These are phyloP conservation scores for Synanthedon tipuliformis DNA, from an alignment of 2,888 invertebrate species.

Conservation along the genomic window DNA sequence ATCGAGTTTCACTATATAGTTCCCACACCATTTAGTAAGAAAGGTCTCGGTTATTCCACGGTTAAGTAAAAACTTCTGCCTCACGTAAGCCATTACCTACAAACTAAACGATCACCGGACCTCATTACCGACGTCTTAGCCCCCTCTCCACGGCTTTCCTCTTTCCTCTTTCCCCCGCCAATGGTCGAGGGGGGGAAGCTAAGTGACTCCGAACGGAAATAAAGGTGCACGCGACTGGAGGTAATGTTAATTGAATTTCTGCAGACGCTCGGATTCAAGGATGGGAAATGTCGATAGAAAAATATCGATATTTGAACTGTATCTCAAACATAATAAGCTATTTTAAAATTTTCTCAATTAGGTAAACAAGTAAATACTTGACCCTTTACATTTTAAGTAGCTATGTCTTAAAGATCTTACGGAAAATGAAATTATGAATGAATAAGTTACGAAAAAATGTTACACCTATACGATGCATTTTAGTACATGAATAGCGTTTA, in stretches of 20 bases:
- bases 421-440: no score
- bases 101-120: conserved; percentile 67
- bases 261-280: conserved; percentile 54
- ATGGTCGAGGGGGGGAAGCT: conserved; percentile 21
- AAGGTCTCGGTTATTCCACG: not conserved
- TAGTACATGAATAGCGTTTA: no score
- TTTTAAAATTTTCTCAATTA: not conserved
- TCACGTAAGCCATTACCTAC: conserved; percentile 65
- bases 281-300: conserved; percentile 14
- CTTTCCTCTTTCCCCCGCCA: not conserved
- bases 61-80: conserved; percentile 22
- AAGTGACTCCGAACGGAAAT: conserved; percentile 71
- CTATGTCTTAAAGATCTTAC: no score
- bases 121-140: conserved; percentile 62
- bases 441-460: no score
- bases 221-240: conserved; percentile 72
- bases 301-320: conserved; percentile 1
- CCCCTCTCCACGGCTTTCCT: conserved; percentile 12
- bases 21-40: not conserved
- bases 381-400: no score
- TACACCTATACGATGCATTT: no score
- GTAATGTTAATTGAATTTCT: conserved; percentile 72
- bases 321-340: not conserved
- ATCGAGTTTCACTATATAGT: no score
- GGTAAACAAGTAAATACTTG: not conserved